Evolutionary conservation across 2,113 vertebrate genomes (phyloP).

Genomic region (Dicentrarchus labrax): DNA sequence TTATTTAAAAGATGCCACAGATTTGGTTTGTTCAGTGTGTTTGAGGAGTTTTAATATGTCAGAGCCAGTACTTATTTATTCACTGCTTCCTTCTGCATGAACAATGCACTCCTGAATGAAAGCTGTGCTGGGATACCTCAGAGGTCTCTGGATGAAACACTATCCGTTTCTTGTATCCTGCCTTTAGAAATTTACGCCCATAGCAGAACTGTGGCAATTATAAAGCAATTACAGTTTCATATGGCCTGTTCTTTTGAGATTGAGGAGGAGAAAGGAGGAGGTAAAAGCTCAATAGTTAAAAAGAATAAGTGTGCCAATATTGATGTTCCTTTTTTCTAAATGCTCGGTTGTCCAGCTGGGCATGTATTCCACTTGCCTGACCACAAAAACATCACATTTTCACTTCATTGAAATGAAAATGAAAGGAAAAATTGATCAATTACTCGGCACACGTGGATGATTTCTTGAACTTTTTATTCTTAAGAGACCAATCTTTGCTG

Average conservation of each 20-base stretch:
- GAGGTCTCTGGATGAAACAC: conserved; percentile 72
- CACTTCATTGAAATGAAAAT: conserved; percentile 37
- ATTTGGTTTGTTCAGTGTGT: not conserved
- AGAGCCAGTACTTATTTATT: conserved; percentile 29
- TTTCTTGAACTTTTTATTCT: conserved; percentile 30
- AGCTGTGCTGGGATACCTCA: conserved; percentile 53
- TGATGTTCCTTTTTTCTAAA: conserved; percentile 47
- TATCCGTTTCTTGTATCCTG: conserved; percentile 65
- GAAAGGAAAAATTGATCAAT: conserved; percentile 34
- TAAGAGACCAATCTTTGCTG: conserved; percentile 9
- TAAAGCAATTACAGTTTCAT: conserved; percentile 80
- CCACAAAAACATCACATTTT: conserved; percentile 32
- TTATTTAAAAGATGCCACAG: not conserved
- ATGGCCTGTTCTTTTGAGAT: conserved; percentile 54
- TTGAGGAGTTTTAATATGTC: conserved; percentile 15
- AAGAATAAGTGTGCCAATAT: conserved; percentile 49
- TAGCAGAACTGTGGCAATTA: conserved; percentile 73
- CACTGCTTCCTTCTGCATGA: conserved; percentile 31
- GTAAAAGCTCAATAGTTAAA: conserved; percentile 49
- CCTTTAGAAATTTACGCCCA: conserved; percentile 64
- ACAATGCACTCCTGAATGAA: conserved; percentile 60
- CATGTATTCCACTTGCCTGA: conserved; percentile 26
- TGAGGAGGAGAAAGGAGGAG: conserved; percentile 47
- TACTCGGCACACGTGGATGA: conserved; percentile 21
- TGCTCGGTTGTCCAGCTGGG: conserved; percentile 32